Conservation (phyloP, 2,797 vertebrate genomes). For the Poecilia velifera region DNA sequence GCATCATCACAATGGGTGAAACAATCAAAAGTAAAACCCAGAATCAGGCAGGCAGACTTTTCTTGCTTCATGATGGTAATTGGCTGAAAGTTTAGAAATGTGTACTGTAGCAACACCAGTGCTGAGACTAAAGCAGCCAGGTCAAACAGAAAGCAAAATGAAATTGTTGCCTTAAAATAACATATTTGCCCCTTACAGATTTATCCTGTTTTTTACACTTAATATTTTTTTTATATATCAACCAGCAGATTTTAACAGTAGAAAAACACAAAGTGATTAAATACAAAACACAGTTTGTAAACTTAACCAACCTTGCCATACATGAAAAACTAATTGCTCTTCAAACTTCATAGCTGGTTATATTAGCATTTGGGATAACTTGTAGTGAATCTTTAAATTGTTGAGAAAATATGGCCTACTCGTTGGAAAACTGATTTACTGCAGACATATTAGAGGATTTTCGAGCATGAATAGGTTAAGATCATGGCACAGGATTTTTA, state of each 20-base stretch:
- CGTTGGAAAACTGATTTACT: not conserved
- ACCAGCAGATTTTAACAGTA: not conserved
- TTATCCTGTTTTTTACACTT: not conserved
- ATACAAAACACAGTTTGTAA: not conserved
- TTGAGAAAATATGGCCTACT: not conserved
- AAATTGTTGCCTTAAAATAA: conserved; percentile 8
- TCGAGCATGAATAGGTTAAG: not conserved
- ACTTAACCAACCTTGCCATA: not conserved
- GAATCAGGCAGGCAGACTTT: conserved; percentile 27
- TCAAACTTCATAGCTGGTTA: not conserved
- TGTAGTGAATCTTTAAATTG: not conserved
- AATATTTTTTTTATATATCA: not conserved
- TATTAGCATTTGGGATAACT: not conserved
- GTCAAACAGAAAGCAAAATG: conserved; percentile 37
- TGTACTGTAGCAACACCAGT: conserved; percentile 75
- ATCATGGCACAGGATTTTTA: not conserved
- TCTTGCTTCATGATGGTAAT: conserved; percentile 21
- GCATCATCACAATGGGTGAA: conserved; percentile 26
- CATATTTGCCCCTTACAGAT: not conserved
- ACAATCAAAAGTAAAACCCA: conserved; percentile 42
- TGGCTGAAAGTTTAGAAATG: conserved; percentile 60
- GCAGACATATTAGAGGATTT: not conserved
- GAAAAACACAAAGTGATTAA: not conserved
- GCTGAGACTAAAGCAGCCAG: conserved; percentile 50
- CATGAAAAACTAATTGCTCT: not conserved